These are phyloP conservation scores for Nephrotoma guestfalica DNA, from an alignment of 2,888 invertebrate genomes.

Conservation along the genomic window DNA sequence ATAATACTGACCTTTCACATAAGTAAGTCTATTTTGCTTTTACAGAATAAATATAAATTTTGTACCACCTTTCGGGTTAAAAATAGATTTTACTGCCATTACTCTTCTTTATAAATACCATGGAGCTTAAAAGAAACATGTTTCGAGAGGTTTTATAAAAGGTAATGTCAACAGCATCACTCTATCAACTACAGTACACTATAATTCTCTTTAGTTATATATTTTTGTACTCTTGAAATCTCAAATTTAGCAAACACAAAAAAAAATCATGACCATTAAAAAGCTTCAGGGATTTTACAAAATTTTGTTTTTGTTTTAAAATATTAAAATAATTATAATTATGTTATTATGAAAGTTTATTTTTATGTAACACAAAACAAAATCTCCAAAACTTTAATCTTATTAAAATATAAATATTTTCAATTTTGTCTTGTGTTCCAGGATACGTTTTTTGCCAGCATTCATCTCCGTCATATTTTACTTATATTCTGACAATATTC, in stretches of 20 bases:
- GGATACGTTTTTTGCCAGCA: not conserved
- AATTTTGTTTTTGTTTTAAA: not conserved
- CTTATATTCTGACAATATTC: not conserved
- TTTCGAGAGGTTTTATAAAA: no score
- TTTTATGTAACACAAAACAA: not conserved
- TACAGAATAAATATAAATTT: no score
- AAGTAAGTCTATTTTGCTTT: no score
- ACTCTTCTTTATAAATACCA: no score
- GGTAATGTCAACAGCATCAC: no score
- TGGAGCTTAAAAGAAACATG: no score
- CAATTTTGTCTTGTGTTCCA: not conserved
- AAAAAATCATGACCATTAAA: not conserved
- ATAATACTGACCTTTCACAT: no score
- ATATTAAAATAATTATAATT: not conserved
- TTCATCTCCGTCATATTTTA: not conserved
- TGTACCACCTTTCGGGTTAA: no score
- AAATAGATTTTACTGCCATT: no score
- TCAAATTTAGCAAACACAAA: not conserved
- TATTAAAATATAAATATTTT: not conserved
- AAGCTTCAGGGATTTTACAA: not conserved
- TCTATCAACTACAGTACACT: no score
- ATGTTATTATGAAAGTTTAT: not conserved
- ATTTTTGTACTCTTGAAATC: not conserved
- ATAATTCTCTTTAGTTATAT: no score
- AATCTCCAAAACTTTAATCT: not conserved